Percentiles rank a stretch among this genome's conserved stretches.
These are phyloP conservation scores for Epizoanthus stellaris DNA, from an alignment of 92 coral and sea anemone genomes.

Conservation along the genomic window DNA sequence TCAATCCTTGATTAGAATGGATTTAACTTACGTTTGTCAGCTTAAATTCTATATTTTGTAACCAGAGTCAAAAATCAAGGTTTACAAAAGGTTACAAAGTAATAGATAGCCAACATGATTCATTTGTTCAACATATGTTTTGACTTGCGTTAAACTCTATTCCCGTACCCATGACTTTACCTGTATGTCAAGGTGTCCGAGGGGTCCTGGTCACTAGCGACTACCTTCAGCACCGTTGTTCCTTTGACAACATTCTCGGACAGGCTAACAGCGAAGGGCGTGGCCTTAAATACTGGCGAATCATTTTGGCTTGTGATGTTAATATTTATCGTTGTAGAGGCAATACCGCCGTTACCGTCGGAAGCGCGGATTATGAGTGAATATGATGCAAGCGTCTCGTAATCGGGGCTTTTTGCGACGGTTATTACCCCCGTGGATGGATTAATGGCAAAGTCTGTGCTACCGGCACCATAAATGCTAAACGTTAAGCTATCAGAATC, in stretches of 20 bases:
- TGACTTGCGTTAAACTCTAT: no score
- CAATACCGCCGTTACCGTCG: constrained; percentile 59
- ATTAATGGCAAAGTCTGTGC: constrained; percentile 65
- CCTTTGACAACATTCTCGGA: constrained; percentile 63
- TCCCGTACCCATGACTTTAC: no score
- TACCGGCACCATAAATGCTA: constrained; percentile 59
- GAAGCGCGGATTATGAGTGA: constrained; percentile 60
- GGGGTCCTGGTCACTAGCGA: constrained; percentile 70
- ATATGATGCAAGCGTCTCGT: constrained; percentile 56
- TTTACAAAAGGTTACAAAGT: no score
- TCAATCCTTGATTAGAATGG: no score
- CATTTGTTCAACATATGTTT: no score
- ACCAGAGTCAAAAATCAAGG: no score
- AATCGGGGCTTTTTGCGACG: constrained; percentile 57
- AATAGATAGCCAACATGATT: no score
- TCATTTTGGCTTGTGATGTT: constrained; percentile 60
- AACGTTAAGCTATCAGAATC: constrained; percentile 60
- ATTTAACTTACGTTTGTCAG: no score
- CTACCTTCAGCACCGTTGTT: constrained; percentile 53
- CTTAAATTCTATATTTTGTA: no score
- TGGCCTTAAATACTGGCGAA: constrained; percentile 48
- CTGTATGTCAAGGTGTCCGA: constrained; percentile 51
- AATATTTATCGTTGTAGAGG: constrained; percentile 58
- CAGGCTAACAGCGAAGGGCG: constrained; percentile 61
- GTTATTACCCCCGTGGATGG: constrained; percentile 78